phyloP scores from a whole-genome alignment of 2,888 invertebrate species.

The Nowickia ferox region DNA sequence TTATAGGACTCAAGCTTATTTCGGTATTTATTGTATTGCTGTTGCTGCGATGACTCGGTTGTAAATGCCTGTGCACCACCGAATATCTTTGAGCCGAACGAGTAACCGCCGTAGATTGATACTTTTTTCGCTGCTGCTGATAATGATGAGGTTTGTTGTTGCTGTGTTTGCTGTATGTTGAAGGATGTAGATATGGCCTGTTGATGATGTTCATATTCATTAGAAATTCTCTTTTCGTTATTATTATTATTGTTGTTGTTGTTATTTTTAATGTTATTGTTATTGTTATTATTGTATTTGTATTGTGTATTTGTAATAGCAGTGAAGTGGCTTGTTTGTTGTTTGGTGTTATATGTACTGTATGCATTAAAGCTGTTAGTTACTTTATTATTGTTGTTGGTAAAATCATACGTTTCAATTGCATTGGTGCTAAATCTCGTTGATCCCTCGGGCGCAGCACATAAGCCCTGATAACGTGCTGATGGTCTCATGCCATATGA shows the following conservation, averaged over 20 bases:
- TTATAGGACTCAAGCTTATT: conserved; percentile 79
- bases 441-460: conserved; percentile 83
- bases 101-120: conserved; percentile 73
- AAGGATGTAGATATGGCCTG: conserved; percentile 82
- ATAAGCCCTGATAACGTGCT: conserved; percentile 89
- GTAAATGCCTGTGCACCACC: conserved; percentile 77
- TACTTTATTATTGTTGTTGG: conserved; percentile 75
- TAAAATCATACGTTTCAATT: conserved; percentile 81
- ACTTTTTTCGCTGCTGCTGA: conserved; percentile 59
- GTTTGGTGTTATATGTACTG: conserved; percentile 57
- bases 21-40: conserved; percentile 74
- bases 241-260: conserved; percentile 84
- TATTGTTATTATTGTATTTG: conserved; percentile 80
- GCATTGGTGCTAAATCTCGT: conserved; percentile 84
- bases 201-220: conserved; percentile 80
- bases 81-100: conserved; percentile 76
- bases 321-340: conserved; percentile 49
- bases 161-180: conserved; percentile 56
- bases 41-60: conserved; percentile 74
- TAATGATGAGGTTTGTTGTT: conserved; percentile 53
- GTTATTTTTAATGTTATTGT: conserved; percentile 84
- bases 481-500: conserved; percentile 89
- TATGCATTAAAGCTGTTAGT: conserved; percentile 57
- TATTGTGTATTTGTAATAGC: conserved; percentile 41
- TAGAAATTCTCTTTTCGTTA: conserved; percentile 23